phyloP scores from a whole-genome alignment of 2,888 invertebrate genomes.

The Pherbina coryleti region DNA sequence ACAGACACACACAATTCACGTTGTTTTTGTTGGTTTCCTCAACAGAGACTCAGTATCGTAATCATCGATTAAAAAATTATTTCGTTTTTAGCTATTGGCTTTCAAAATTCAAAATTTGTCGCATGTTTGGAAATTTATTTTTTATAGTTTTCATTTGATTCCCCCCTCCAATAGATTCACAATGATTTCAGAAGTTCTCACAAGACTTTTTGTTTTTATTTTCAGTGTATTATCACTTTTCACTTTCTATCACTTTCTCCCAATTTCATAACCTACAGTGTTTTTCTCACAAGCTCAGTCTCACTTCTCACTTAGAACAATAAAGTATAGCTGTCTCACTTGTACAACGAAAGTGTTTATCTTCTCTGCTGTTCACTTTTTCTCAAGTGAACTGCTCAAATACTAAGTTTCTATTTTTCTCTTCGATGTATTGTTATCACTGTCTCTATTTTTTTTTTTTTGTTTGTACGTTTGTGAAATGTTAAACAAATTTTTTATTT shows the following conservation, averaged over 20 bases:
- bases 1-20: not conserved
- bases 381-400: not conserved
- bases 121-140: not conserved
- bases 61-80: too few species aligned
- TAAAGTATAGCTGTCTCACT: not conserved
- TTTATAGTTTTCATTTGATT: not conserved
- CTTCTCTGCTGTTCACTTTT: not conserved
- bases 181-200: not conserved
- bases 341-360: not conserved
- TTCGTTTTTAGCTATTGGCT: too few species aligned
- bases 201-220: not conserved
- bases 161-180: not conserved
- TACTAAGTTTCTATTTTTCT: not conserved
- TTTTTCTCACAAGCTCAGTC: not conserved
- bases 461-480: not conserved
- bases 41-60: not conserved
- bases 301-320: not conserved
- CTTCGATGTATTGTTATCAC: constrained; percentile 2
- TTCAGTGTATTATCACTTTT: not conserved
- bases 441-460: not conserved
- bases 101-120: not conserved
- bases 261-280: not conserved
- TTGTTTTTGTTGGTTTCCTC: constrained; percentile 22
- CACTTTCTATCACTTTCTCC: not conserved
- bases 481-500: not conserved